These are phyloP conservation scores for Pomatorhinus ruficollis DNA, from an alignment of 2,113 vertebrate species.

Conservation along the genomic window DNA sequence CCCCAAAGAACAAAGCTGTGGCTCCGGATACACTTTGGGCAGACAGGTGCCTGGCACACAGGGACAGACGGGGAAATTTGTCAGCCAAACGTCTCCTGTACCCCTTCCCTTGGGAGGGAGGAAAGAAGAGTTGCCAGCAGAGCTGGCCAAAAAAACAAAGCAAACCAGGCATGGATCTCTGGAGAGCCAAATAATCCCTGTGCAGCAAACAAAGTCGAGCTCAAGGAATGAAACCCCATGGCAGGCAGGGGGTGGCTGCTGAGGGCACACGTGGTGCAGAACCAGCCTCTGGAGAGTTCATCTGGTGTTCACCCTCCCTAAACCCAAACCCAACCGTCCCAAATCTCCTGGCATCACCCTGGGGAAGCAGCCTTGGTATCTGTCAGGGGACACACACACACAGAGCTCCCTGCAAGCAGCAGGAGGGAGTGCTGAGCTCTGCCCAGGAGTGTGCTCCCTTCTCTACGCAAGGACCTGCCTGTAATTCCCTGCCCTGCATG, in stretches of 20 bases:
- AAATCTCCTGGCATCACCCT: background rate
- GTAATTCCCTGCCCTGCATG: background rate
- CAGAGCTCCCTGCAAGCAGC: background rate
- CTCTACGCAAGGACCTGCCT: constrained; percentile 4
- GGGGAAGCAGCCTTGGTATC: background rate
- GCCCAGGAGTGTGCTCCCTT: background rate
- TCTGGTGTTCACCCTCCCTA: constrained; percentile 49
- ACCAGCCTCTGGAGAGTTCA: constrained; percentile 41
- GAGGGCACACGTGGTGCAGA: constrained; percentile 32
- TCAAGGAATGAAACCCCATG: constrained; percentile 4
- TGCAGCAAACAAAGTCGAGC: constrained; percentile 1
- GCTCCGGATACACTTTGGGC: background rate
- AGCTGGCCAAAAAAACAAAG: constrained; percentile 51
- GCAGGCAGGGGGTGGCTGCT: background rate
- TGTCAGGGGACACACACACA: background rate
- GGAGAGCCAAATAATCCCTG: constrained; percentile 41
- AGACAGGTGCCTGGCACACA: background rate
- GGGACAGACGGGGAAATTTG: background rate
- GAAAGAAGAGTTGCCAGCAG: background rate
- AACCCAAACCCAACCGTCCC: constrained; percentile 30
- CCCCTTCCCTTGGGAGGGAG: background rate
- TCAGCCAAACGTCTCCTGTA: background rate
- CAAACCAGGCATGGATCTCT: background rate
- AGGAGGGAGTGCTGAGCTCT: background rate
- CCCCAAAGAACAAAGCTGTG: background rate